Percentiles rank a stretch among this genome's conserved stretches.
Conservation (phyloP, 2,888 invertebrate species). For the Phoronis australis region DNA sequence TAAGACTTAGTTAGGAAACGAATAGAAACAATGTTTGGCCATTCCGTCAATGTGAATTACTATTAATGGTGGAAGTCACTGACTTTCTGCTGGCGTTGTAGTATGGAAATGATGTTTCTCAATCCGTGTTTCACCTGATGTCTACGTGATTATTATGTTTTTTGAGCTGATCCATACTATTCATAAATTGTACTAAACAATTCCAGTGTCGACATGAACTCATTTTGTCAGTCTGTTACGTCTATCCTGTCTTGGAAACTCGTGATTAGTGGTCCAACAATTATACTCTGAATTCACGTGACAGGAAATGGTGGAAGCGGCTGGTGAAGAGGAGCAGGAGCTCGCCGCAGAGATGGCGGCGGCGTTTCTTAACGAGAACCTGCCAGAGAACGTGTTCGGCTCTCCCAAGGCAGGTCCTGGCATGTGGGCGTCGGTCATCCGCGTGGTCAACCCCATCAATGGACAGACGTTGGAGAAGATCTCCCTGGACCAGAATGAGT, state of each 20-base stretch:
- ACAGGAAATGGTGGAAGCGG: constrained; percentile 86
- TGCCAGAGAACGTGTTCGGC: constrained; percentile 90
- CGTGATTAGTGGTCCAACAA: not conserved
- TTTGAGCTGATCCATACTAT: not conserved
- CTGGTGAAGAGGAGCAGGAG: constrained; percentile 91
- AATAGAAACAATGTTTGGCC: too few species aligned
- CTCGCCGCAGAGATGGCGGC: constrained; percentile 96
- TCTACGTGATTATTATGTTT: not conserved
- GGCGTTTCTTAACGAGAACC: constrained; percentile 87
- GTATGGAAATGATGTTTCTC: not conserved
- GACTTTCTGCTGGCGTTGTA: too few species aligned
- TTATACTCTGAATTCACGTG: constrained; percentile 1
- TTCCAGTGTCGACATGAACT: not conserved
- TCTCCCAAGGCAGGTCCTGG: constrained; percentile 90
- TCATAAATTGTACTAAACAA: not conserved
- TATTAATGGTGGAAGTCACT: not conserved
- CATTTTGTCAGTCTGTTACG: not conserved
- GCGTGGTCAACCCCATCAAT: constrained; percentile 57
- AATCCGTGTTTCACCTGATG: not conserved
- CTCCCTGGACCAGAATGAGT: constrained; percentile 90
- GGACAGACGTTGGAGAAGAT: constrained; percentile 66
- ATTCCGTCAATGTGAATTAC: too few species aligned
- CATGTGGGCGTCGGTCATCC: constrained; percentile 80
- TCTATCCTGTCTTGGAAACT: not conserved
- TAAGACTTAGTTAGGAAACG: too few species aligned